Conservation (phyloP, 2,113 vertebrate species). For the Oncorhynchus mykiss region DNA sequence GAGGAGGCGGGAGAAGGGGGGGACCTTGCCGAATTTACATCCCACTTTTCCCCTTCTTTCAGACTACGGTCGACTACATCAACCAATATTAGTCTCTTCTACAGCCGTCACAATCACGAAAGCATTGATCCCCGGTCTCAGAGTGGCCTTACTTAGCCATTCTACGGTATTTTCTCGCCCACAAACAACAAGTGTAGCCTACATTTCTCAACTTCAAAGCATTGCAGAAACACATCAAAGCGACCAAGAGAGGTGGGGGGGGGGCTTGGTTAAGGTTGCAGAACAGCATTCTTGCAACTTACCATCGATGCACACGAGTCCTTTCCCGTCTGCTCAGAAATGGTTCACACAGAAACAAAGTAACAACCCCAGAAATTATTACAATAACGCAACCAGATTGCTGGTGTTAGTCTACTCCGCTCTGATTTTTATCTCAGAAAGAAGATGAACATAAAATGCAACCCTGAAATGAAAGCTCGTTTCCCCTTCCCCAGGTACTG, state of each 20-base stretch:
- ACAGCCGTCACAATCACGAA: slow-evolving; percentile 29
- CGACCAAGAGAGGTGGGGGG: slow-evolving; percentile 58
- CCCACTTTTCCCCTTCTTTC: slow-evolving; percentile 51
- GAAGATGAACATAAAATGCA: slow-evolving; percentile 3
- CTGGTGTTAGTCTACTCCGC: slow-evolving; percentile 13
- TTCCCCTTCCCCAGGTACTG: slow-evolving; percentile 60
- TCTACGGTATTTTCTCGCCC: slow-evolving; percentile 70
- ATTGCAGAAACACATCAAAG: slow-evolving; percentile 81
- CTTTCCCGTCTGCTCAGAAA: slow-evolving; percentile 38
- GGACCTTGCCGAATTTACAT: slow-evolving; percentile 54
- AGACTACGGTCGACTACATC: slow-evolving; percentile 48
- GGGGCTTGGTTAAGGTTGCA: slow-evolving; percentile 52
- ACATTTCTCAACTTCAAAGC: slow-evolving; percentile 82
- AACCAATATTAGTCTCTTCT: slow-evolving; percentile 2
- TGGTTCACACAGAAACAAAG: slow-evolving; percentile 11
- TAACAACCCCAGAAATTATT: slow-evolving; percentile 47
- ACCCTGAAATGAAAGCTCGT: slow-evolving; percentile 19
- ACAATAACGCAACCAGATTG: slow-evolving; percentile 36
- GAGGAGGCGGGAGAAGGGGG: slow-evolving; percentile 29
- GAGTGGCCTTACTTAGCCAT: slow-evolving; percentile 59
- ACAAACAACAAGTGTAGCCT: slow-evolving; percentile 70
- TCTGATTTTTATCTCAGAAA: slow-evolving; percentile 16
- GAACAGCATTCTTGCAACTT: slow-evolving; percentile 75
- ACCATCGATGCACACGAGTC: slow-evolving; percentile 72
- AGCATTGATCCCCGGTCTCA: slow-evolving; percentile 46